Conservation (phyloP, 1,140 invertebrate species). For the Magallana angulata region DNA sequence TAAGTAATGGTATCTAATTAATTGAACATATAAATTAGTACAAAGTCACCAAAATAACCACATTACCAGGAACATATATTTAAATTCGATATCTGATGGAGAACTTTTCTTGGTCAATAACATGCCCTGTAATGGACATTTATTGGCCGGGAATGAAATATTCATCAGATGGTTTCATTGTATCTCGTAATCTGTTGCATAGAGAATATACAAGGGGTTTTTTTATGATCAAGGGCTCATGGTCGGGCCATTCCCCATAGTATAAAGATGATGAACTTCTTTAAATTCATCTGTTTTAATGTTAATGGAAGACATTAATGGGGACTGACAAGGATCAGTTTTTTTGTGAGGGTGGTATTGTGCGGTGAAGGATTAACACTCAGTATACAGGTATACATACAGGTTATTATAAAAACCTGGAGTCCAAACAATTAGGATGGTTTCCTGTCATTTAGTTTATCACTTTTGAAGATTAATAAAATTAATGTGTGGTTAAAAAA, state of each 20-base stretch:
- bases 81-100: background rate
- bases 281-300: conserved; percentile 21
- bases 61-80: conserved; percentile 38
- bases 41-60: conserved; percentile 28
- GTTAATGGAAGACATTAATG: background rate
- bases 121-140: conserved; percentile 9
- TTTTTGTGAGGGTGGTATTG: conserved; percentile 14
- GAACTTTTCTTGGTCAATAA: conserved; percentile 30
- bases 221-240: background rate
- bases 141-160: background rate
- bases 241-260: background rate
- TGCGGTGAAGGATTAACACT: background rate
- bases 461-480: too few relatives aligned
- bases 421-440: background rate
- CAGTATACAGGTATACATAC: background rate
- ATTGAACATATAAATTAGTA: conserved; percentile 8
- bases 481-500: too few relatives aligned
- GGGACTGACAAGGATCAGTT: conserved; percentile 1
- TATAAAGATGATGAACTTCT: conserved; percentile 15
- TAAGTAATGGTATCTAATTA: conserved; percentile 29
- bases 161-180: conserved; percentile 25
- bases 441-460: background rate
- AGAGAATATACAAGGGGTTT: background rate
- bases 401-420: background rate
- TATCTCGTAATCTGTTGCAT: conserved; percentile 20